phyloP scores from a whole-genome alignment of 1,140 invertebrate genomes.

The Lucilia cuprina region DNA sequence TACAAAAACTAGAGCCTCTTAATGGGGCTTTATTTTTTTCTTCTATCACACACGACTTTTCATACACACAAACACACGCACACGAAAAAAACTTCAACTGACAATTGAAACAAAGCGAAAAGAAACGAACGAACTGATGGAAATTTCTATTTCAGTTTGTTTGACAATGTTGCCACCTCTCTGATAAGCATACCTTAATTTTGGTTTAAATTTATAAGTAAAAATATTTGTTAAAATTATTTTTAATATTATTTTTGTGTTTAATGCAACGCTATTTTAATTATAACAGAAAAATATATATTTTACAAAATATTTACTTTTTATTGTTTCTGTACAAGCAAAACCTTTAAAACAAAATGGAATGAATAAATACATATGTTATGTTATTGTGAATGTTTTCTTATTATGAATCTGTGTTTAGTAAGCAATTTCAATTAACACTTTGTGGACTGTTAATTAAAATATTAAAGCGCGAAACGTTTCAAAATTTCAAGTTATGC shows the following conservation, averaged over 20 bases:
- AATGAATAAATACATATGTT: background rate
- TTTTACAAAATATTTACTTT: too few relatives aligned
- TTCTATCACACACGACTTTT: slow-evolving; percentile 6
- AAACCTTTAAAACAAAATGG: background rate
- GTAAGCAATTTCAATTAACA: slow-evolving; percentile 41
- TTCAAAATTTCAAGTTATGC: too few relatives aligned
- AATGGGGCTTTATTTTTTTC: slow-evolving; percentile 22
- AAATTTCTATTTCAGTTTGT: background rate
- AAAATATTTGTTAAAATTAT: too few relatives aligned
- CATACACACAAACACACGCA: slow-evolving; percentile 3
- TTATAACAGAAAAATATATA: too few relatives aligned
- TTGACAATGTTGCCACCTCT: background rate
- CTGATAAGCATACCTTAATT: too few relatives aligned
- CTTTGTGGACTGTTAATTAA: too few relatives aligned
- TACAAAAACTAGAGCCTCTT: slow-evolving; percentile 21
- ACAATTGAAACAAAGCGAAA: background rate
- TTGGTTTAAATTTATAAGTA: too few relatives aligned
- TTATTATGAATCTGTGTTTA: background rate
- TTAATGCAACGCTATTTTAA: too few relatives aligned
- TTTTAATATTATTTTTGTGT: too few relatives aligned
- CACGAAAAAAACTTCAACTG: background rate
- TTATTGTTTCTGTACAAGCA: too few relatives aligned
- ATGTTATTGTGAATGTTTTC: background rate
- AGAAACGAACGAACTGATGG: background rate
- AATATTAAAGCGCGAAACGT: too few relatives aligned